Evolutionary conservation across 2,797 vertebrate genomes (phyloP).

Genomic region (Crenuchus spilurus): DNA sequence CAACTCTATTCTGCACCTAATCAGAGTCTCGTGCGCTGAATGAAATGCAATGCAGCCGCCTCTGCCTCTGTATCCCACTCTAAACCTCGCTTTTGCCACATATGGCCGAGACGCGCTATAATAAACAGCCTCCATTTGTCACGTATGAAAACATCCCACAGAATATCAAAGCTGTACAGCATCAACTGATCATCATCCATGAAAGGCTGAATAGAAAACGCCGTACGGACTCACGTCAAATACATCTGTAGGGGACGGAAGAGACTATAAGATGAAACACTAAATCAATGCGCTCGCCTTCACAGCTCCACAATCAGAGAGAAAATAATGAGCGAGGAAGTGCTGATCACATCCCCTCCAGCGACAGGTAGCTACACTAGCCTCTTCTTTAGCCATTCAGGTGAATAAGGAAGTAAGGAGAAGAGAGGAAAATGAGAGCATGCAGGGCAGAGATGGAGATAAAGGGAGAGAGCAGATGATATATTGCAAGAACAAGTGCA

Average conservation of each 20-base stretch:
- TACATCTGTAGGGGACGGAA: not conserved
- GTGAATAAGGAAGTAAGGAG: not conserved
- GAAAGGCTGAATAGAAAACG: constrained; percentile 15
- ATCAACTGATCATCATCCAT: not conserved
- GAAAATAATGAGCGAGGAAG: constrained; percentile 51
- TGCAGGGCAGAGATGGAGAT: too few species aligned
- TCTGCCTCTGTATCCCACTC: not conserved
- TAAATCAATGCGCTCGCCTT: constrained; percentile 32
- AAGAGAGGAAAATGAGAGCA: not conserved
- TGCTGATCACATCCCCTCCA: constrained; percentile 43
- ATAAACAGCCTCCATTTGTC: not conserved
- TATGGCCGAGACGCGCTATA: not conserved
- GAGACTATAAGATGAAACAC: constrained; percentile 1
- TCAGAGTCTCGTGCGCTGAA: constrained; percentile 19
- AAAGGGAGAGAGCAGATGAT: too few species aligned
- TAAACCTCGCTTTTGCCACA: not conserved
- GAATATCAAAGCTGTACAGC: constrained; percentile 8
- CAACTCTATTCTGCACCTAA: constrained; percentile 18
- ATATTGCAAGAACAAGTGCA: too few species aligned
- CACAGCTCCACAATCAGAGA: constrained; percentile 39
- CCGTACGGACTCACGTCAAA: constrained; percentile 14
- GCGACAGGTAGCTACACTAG: constrained; percentile 9
- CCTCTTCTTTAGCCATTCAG: constrained; percentile 1
- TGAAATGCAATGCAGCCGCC: constrained; percentile 8
- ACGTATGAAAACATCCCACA: not conserved